Percentiles rank a stretch among this genome's conserved stretches.
phyloP scores from a whole-genome alignment of 2,797 vertebrate genomes.

The Myoxocephalus aenaeus region DNA sequence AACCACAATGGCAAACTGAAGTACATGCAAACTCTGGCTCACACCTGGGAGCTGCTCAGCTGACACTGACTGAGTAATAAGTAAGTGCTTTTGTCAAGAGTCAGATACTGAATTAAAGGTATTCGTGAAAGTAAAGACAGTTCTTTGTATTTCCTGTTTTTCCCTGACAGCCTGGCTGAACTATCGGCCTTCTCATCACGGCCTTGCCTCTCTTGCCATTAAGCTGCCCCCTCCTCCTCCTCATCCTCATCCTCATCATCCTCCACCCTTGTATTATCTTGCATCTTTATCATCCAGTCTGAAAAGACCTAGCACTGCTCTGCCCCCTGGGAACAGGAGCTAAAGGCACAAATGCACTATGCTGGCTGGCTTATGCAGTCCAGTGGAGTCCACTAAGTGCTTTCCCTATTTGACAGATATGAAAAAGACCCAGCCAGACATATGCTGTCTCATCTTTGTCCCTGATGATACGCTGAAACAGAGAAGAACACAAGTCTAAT shows the following conservation, averaged over 20 bases:
- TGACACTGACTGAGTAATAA: slow-evolving; percentile 4
- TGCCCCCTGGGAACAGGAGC: slow-evolving; percentile 63
- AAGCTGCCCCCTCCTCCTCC: slow-evolving; percentile 15
- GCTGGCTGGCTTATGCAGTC: slow-evolving; percentile 57
- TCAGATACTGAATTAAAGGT: slow-evolving; percentile 15
- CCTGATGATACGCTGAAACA: slow-evolving; percentile 44
- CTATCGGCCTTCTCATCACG: slow-evolving; percentile 43
- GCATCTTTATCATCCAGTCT: slow-evolving; percentile 69
- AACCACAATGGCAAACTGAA: slow-evolving; percentile 7
- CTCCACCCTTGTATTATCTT: slow-evolving; percentile 54
- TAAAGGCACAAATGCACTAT: slow-evolving; percentile 64
- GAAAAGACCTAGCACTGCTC: slow-evolving; percentile 59
- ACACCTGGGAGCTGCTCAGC: slow-evolving; percentile 17
- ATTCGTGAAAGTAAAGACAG: slow-evolving; percentile 4
- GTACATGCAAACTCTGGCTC: slow-evolving; percentile 1
- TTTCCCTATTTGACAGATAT: slow-evolving; percentile 67
- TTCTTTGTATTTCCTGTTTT: slow-evolving; percentile 23
- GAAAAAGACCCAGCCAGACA: slow-evolving; percentile 56
- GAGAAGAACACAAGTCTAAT: slow-evolving; percentile 42
- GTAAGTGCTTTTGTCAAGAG: background rate
- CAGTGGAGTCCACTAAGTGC: slow-evolving; percentile 69
- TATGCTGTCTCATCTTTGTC: slow-evolving; percentile 68
- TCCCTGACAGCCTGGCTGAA: slow-evolving; percentile 32
- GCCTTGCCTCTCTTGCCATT: slow-evolving; percentile 50
- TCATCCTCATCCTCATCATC: background rate